These are phyloP conservation scores for Montifringilla adamsi DNA, from an alignment of 2,113 vertebrate species.

Conservation along the genomic window DNA sequence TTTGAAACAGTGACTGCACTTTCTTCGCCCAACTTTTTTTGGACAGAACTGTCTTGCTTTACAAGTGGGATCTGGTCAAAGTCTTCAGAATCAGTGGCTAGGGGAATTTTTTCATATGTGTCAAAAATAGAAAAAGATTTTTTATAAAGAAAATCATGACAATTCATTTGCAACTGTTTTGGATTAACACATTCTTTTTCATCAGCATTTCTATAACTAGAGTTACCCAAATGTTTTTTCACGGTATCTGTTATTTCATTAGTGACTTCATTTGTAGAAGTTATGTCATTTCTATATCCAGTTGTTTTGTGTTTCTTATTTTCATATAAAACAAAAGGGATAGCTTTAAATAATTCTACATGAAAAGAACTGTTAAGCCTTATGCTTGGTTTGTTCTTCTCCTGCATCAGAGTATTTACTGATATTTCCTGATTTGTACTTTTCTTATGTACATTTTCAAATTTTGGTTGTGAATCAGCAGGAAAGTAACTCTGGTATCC, in stretches of 20 bases:
- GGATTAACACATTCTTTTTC: neutral
- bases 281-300: neutral
- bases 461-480: neutral
- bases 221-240: neutral
- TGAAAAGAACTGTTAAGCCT: neutral
- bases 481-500: neutral
- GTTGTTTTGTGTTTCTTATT: neutral
- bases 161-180: neutral
- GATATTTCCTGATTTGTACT: neutral
- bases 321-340: neutral
- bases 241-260: neutral
- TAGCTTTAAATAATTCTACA: neutral
- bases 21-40: neutral
- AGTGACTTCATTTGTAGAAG: neutral
- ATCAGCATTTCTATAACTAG: neutral
- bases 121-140: conserved; percentile 66
- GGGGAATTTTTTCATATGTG: conserved; percentile 74
- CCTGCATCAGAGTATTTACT: neutral
- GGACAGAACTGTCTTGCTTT: conserved; percentile 18
- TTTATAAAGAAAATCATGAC: neutral
- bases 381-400: neutral
- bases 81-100: conserved; percentile 57
- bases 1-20: neutral
- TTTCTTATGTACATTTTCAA: neutral
- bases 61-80: conserved; percentile 33